Evolutionary conservation across 2,113 vertebrate genomes (phyloP).

Genomic region (Oplegnathus fasciatus): DNA sequence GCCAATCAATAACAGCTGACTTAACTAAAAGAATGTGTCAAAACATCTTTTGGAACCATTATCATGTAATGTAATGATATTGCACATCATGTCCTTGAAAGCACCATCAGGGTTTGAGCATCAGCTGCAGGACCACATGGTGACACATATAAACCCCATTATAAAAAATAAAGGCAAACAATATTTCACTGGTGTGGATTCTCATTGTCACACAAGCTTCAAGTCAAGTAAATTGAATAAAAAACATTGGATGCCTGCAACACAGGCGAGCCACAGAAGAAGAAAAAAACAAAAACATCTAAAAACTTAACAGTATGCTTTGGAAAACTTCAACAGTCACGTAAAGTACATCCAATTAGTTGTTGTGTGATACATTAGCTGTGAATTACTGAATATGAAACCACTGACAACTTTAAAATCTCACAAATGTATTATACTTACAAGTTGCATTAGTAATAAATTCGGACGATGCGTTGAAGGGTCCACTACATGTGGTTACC

Average conservation of each 20-base stretch:
- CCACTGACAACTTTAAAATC: not conserved
- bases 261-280: not conserved
- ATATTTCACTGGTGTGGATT: not conserved
- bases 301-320: not conserved
- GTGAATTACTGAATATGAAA: not conserved
- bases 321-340: not conserved
- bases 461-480: conserved; percentile 61
- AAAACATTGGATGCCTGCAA: not conserved
- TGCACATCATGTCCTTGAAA: conserved; percentile 22
- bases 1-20: not conserved
- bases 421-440: conserved; percentile 63
- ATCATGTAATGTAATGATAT: no score
- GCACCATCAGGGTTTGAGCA: conserved; percentile 1
- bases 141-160: not conserved
- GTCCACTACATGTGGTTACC: conserved; percentile 69
- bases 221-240: not conserved
- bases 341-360: not conserved
- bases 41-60: not conserved
- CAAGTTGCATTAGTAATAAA: conserved; percentile 70
- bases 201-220: no score
- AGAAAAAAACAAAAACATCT: not conserved
- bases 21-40: not conserved
- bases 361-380: not conserved
- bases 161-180: not conserved
- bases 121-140: not conserved